phyloP scores from a whole-genome alignment of 2,888 invertebrate genomes.

The Lithophane ornitopus region DNA sequence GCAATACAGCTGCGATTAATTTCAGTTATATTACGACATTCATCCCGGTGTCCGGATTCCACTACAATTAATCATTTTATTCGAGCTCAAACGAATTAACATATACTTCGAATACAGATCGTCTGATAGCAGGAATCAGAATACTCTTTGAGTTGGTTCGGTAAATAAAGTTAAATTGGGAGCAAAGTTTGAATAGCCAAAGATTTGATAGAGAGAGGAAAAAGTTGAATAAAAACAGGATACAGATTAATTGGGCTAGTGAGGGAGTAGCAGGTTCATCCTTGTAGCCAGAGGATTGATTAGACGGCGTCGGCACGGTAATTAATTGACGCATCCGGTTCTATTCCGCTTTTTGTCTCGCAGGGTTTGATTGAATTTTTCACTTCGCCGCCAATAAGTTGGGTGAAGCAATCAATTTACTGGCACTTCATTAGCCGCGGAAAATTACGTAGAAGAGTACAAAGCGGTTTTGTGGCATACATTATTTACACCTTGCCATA shows the following conservation, averaged over 20 bases:
- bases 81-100: constrained; percentile 50
- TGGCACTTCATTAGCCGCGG: constrained; percentile 48
- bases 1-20: constrained; percentile 57
- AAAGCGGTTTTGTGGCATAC: constrained; percentile 18
- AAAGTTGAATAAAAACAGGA: constrained; percentile 67
- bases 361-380: constrained; percentile 74
- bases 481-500: constrained; percentile 10
- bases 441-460: constrained; percentile 36
- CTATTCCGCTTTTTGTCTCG: constrained; percentile 75
- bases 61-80: constrained; percentile 57
- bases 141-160: constrained; percentile 39
- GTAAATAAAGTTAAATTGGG: constrained; percentile 56
- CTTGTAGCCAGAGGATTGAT: constrained; percentile 76
- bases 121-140: constrained; percentile 30
- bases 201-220: constrained; percentile 54
- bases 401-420: constrained; percentile 57
- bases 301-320: constrained; percentile 73
- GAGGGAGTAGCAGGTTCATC: constrained; percentile 70
- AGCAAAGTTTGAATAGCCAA: constrained; percentile 49
- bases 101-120: constrained; percentile 49
- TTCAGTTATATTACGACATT: constrained; percentile 52
- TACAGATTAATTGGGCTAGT: constrained; percentile 68
- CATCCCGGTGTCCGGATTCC: constrained; percentile 38
- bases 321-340: constrained; percentile 79
- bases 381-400: constrained; percentile 60